Conservation (phyloP, 1,140 invertebrate genomes). For the Leptinotarsa undecemlineata region DNA sequence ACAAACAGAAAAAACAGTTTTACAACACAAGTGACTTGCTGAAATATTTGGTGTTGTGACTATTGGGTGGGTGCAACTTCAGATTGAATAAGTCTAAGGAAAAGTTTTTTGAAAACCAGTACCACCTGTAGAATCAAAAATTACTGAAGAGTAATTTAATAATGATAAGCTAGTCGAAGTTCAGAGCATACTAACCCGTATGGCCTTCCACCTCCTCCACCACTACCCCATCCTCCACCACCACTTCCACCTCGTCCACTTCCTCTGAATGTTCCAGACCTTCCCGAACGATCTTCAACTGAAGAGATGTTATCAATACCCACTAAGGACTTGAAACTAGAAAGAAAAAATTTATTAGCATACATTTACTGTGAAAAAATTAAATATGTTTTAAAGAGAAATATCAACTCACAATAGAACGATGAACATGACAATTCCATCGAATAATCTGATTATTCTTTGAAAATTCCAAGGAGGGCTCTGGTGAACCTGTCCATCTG, state of each 20-base stretch:
- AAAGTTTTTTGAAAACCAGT: too few relatives aligned
- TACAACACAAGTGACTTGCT: too few relatives aligned
- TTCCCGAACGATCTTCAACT: slow-evolving; percentile 24
- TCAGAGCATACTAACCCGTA: slow-evolving; percentile 32
- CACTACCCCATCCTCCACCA: slow-evolving; percentile 30
- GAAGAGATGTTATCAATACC: slow-evolving; percentile 42
- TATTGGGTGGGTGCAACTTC: too few relatives aligned
- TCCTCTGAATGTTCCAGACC: slow-evolving; percentile 29
- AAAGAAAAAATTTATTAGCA: slow-evolving; percentile 20
- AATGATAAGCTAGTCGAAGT: too few relatives aligned
- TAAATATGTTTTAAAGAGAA: neutral
- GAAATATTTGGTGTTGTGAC: too few relatives aligned
- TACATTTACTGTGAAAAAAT: neutral
- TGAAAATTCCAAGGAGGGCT: slow-evolving; percentile 47
- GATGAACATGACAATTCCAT: slow-evolving; percentile 49
- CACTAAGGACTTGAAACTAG: slow-evolving; percentile 50
- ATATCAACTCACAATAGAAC: slow-evolving; percentile 51
- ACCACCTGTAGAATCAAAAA: too few relatives aligned
- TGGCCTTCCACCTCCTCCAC: slow-evolving; percentile 41
- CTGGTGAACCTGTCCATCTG: slow-evolving; percentile 49
- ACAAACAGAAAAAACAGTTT: too few relatives aligned
- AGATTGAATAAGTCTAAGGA: too few relatives aligned
- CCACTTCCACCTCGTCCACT: slow-evolving; percentile 38
- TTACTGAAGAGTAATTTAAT: too few relatives aligned
- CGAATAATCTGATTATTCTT: slow-evolving; percentile 45